These are phyloP conservation scores for Dipodomys spectabilis DNA, from an alignment of 2,113 vertebrate species.

Conservation along the genomic window DNA sequence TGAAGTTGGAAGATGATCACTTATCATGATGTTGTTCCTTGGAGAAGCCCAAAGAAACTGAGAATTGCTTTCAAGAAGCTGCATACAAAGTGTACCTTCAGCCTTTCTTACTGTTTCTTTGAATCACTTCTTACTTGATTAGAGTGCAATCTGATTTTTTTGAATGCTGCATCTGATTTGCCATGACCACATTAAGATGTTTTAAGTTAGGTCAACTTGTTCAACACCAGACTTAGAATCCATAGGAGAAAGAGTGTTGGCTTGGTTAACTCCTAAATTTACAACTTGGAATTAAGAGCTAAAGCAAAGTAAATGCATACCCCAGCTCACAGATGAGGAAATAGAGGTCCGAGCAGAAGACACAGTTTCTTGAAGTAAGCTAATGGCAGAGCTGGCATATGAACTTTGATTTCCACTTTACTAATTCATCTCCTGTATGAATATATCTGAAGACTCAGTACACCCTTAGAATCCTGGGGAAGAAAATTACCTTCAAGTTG, in stretches of 20 bases:
- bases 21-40: neutral
- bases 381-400: neutral
- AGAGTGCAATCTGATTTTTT: neutral
- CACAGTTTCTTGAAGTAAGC: fast-evolving
- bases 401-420: neutral
- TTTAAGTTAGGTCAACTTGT: neutral
- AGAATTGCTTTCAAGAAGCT: neutral
- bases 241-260: neutral
- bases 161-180: neutral
- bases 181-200: neutral
- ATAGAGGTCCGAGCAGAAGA: neutral
- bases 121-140: neutral
- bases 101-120: neutral
- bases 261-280: neutral
- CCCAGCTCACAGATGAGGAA: neutral
- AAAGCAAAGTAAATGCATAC: neutral
- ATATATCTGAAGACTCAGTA: neutral
- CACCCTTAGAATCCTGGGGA: neutral
- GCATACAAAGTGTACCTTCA: neutral
- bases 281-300: slow-evolving; percentile 18
- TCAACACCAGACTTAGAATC: neutral
- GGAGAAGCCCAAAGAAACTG: neutral
- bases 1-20: neutral
- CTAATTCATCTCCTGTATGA: neutral
- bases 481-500: neutral